A percentile compares a stretch with the other conserved stretches of the same genome.
These are phyloP conservation scores for Muraenolepis orangiensis DNA, from an alignment of 2,797 vertebrate genomes.

Conservation along the genomic window DNA sequence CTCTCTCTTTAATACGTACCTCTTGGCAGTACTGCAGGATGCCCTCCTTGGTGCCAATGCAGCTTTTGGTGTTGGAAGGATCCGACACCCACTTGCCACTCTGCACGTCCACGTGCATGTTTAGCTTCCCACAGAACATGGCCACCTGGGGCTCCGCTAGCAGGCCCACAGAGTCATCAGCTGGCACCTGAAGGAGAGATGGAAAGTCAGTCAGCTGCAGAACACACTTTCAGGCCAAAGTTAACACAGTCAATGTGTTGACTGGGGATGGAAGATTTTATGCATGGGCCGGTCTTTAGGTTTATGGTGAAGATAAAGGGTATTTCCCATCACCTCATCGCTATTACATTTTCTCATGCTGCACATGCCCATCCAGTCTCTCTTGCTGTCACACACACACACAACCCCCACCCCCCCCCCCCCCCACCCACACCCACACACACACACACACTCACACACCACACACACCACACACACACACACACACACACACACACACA, in stretches of 20 bases:
- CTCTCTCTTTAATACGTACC: conserved; percentile 56
- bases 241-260: too few relatives aligned
- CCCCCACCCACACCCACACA: background rate
- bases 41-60: conserved; percentile 88
- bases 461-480: background rate
- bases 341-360: background rate
- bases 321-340: background rate
- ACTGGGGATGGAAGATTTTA: background rate
- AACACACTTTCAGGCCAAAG: too few relatives aligned
- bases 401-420: too few relatives aligned
- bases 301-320: background rate
- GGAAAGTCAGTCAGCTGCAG: background rate
- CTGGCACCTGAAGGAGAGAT: conserved; percentile 61
- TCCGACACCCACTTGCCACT: conserved; percentile 96
- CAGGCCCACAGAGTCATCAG: conserved; percentile 69
- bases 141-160: conserved; percentile 94
- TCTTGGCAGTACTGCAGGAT: conserved; percentile 97
- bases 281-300: background rate
- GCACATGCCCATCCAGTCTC: background rate
- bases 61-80: conserved; percentile 85
- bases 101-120: conserved; percentile 97
- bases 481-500: background rate
- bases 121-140: conserved; percentile 96
- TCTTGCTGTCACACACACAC: too few relatives aligned
- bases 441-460: background rate